Evolutionary conservation across 2,888 invertebrate genomes (phyloP).

Genomic region (Zygothrica quintamaculata): DNA sequence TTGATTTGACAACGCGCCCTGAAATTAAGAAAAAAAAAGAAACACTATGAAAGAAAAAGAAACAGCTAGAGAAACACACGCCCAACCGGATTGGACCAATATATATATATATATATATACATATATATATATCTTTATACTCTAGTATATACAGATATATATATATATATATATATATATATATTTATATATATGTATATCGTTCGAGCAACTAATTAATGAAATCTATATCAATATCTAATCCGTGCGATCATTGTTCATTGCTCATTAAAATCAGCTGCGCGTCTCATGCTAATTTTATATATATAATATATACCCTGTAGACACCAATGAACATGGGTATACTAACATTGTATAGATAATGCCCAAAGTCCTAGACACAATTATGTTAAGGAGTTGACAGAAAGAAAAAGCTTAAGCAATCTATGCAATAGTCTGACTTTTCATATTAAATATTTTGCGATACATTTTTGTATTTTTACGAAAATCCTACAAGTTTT

Average conservation of each 20-base stretch:
- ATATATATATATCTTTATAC: constrained; percentile 18
- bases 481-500: no score
- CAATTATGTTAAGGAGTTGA: no score
- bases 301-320: no score
- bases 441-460: no score
- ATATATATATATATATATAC: constrained; percentile 13
- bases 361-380: no score
- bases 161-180: constrained; percentile 12
- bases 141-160: neutral
- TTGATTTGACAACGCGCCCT: constrained; percentile 70
- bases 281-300: constrained; percentile 39
- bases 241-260: constrained; percentile 61
- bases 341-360: no score
- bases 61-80: constrained; percentile 11
- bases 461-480: no score
- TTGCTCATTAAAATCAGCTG: constrained; percentile 52
- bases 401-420: no score
- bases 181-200: constrained; percentile 34
- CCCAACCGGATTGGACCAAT: constrained; percentile 7
- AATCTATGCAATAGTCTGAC: no score
- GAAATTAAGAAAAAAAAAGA: constrained; percentile 12
- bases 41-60: constrained; percentile 12
- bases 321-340: no score
- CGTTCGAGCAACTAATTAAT: constrained; percentile 68
- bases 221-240: constrained; percentile 73